Base-by-base conservation (phyloP, 92 coral and sea anemone genomes). In the Chrysogorgia sp. region DNA sequence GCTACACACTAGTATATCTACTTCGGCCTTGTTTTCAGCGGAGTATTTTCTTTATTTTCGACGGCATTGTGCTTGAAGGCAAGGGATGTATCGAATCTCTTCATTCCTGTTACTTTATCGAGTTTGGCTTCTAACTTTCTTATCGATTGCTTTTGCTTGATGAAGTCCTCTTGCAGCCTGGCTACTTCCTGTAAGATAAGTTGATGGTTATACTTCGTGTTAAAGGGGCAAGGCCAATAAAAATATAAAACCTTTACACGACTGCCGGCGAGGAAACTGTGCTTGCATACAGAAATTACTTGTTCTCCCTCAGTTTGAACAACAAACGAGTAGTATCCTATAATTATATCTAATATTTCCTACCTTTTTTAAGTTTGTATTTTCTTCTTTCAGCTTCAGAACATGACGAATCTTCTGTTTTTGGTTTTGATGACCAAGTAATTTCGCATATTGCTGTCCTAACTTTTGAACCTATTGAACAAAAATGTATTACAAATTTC, bases 331-430 rank as follows among this genome's bases (percentile, higher is more conserved):
- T n/a, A n/a, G n/a, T 47, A 4, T 37, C 12, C 12, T 4, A 37
- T 4, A 37, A 37, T 5, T 5, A 4, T 37, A 37, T 4, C 12
- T 37, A 12, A 37, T 12, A 37, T 5, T 8, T 63, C 92, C 88
- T 83, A 96, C 99, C 74, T 87, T 67, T 76, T 92, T 96, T 10
- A 96, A 85, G 67, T 75, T 79, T 37, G 74, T 75, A 58, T 92
- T 92, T 79, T 96, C 99, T 40, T 96, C 96, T 68, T 92, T 96
- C 26, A 96, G 67, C 76, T 85, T 87, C 19, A 89, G 75, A 15
- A 96, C 99, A 49, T 96, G 99, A 59, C 90, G 99, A 67, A 96
- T 96, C 66, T 96, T 96, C 81, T 96, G 99, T 64, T 91, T 96
- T 67, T 91, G 92, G 79, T 96, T 96, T 50, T 96, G 99, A 58